These are phyloP conservation scores for Noctua janthe DNA, from an alignment of 2,888 invertebrate species.

Conservation along the genomic window DNA sequence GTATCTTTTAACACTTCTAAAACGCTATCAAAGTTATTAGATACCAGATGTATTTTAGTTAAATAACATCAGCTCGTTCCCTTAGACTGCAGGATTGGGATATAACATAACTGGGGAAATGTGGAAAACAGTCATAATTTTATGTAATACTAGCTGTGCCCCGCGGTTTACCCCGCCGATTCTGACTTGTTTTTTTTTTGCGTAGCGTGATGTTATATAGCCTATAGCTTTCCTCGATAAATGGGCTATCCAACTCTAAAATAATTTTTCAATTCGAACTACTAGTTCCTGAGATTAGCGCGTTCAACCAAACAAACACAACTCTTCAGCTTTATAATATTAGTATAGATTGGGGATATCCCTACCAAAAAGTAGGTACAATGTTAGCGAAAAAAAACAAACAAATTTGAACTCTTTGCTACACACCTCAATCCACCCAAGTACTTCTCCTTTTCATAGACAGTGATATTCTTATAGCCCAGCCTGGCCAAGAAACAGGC, in stretches of 20 bases:
- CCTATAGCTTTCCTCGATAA: too few relatives aligned
- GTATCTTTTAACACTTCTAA: neutral
- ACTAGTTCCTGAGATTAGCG: too few relatives aligned
- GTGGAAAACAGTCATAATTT: neutral
- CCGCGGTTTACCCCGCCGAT: too few relatives aligned
- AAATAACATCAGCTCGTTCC: neutral
- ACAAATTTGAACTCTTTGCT: neutral
- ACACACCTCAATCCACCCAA: conserved; percentile 96
- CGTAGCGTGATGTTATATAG: too few relatives aligned
- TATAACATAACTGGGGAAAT: neutral
- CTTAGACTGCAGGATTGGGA: neutral
- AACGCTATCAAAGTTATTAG: neutral
- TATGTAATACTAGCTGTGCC: neutral
- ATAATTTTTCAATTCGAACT: too few relatives aligned
- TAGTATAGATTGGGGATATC: too few relatives aligned
- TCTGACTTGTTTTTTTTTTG: too few relatives aligned
- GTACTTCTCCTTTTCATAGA: conserved; percentile 97
- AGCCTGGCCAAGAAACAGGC: conserved; percentile 98
- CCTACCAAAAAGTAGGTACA: neutral
- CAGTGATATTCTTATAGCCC: conserved; percentile 97
- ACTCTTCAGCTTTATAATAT: too few relatives aligned
- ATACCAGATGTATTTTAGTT: neutral
- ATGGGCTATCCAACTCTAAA: too few relatives aligned
- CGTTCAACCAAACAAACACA: too few relatives aligned
- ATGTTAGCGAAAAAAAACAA: neutral